A percentile compares a stretch with the other conserved stretches of the same genome.
Evolutionary conservation across 1,140 invertebrate species (phyloP).

Genomic region (Magallana angulata): DNA sequence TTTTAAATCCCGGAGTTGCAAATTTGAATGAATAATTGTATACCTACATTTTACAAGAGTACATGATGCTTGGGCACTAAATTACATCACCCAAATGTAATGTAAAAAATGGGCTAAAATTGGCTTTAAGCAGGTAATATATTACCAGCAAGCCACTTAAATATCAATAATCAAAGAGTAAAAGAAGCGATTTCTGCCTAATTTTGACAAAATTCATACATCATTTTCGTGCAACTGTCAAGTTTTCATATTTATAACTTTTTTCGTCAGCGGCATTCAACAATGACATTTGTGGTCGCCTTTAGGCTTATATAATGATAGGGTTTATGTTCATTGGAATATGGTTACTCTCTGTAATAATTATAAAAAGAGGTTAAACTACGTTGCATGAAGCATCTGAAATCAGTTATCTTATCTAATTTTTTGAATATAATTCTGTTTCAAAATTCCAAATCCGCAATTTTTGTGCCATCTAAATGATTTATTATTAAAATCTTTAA

Average conservation of each 20-base stretch:
- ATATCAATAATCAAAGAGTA: constrained; percentile 32
- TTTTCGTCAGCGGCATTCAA: constrained; percentile 11
- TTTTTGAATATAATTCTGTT: too few species aligned
- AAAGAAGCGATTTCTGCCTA: constrained; percentile 22
- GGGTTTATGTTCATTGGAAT: too few species aligned
- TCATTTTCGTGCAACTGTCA: constrained; percentile 18
- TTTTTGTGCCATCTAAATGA: too few species aligned
- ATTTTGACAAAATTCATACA: constrained; percentile 35
- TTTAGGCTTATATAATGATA: neutral
- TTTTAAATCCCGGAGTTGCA: neutral
- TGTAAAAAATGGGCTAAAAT: neutral
- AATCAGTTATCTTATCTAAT: too few species aligned
- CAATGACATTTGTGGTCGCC: neutral
- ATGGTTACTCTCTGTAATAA: too few species aligned
- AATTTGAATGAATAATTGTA: neutral
- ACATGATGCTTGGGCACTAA: neutral
- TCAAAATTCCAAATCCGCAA: too few species aligned
- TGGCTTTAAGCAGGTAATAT: constrained; percentile 16
- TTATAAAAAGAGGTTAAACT: too few species aligned
- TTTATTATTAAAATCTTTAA: too few species aligned
- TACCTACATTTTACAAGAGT: constrained; percentile 1
- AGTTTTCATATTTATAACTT: neutral
- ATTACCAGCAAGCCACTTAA: constrained; percentile 9
- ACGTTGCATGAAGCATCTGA: too few species aligned
- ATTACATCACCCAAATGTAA: constrained; percentile 1